These are phyloP conservation scores for Halcyon chelicuti DNA, from an alignment of 2,797 vertebrate genomes.

Conservation along the genomic window DNA sequence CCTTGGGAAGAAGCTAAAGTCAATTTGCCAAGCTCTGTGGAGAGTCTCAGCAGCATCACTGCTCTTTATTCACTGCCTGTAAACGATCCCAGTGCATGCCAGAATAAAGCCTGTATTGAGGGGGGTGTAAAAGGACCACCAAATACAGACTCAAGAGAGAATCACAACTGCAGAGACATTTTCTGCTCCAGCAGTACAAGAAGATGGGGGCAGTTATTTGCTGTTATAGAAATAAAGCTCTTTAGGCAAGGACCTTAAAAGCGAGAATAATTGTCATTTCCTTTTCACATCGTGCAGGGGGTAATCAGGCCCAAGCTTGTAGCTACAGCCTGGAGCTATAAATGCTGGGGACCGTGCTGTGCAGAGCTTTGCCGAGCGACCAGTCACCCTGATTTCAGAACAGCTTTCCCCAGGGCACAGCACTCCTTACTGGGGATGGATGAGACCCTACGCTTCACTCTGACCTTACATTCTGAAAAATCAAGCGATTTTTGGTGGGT, in stretches of 20 bases:
- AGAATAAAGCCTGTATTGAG: background rate
- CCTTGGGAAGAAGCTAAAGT: background rate
- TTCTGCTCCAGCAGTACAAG: slow-evolving; percentile 12
- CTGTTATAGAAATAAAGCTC: background rate
- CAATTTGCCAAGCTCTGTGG: background rate
- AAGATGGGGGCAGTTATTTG: background rate
- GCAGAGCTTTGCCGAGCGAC: background rate
- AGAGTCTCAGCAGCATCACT: background rate
- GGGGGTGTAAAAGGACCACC: background rate
- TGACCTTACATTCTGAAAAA: background rate
- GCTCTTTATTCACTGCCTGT: background rate
- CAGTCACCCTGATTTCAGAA: background rate
- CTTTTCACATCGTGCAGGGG: background rate
- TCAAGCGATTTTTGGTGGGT: accelerated
- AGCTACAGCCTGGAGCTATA: background rate
- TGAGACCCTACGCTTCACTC: background rate
- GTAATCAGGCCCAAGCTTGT: background rate
- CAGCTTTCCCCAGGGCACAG: background rate
- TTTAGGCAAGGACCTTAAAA: background rate
- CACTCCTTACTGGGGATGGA: background rate
- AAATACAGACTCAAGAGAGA: background rate
- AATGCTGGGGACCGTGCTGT: background rate
- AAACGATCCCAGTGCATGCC: background rate
- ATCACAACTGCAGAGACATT: background rate
- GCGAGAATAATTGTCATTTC: slow-evolving; percentile 1